Evolutionary conservation across 1,140 invertebrate genomes (phyloP).

Genomic region (Coptotermes formosanus): DNA sequence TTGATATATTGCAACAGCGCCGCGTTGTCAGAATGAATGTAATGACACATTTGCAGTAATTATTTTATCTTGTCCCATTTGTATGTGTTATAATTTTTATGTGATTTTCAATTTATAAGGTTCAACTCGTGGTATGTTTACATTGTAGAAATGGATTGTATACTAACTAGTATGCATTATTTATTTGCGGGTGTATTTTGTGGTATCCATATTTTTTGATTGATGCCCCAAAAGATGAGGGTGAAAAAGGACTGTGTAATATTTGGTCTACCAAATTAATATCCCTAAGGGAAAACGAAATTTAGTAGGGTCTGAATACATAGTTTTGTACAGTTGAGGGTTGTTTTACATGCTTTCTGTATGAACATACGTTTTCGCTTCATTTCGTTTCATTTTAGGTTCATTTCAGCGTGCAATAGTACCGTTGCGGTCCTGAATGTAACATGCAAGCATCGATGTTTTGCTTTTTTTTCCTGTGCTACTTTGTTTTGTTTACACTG

Average conservation of each 20-base stretch:
- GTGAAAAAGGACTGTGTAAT: neutral
- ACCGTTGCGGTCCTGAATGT: neutral
- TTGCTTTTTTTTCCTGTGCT: neutral
- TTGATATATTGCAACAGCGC: neutral
- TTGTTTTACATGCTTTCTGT: conserved; percentile 6
- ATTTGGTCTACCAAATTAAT: conserved; percentile 14
- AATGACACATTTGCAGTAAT: neutral
- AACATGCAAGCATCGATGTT: neutral
- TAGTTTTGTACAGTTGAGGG: neutral
- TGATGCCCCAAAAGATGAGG: neutral
- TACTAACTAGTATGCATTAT: neutral
- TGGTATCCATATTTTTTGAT: conserved; percentile 7
- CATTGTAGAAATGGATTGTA: conserved; percentile 9
- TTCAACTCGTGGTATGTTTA: neutral
- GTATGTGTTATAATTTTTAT: neutral
- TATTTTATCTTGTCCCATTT: neutral
- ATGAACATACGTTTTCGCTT: neutral
- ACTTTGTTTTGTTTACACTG: conserved; percentile 6
- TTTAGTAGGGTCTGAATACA: neutral
- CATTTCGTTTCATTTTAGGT: conserved; percentile 1
- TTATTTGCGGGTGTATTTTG: neutral
- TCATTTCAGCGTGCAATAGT: conserved; percentile 6
- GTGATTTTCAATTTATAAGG: neutral
- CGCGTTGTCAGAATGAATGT: neutral
- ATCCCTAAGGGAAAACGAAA: conserved; percentile 5